Base-by-base conservation (phyloP, 2,797 vertebrate genomes). In the Cirrhinus mrigala region DNA sequence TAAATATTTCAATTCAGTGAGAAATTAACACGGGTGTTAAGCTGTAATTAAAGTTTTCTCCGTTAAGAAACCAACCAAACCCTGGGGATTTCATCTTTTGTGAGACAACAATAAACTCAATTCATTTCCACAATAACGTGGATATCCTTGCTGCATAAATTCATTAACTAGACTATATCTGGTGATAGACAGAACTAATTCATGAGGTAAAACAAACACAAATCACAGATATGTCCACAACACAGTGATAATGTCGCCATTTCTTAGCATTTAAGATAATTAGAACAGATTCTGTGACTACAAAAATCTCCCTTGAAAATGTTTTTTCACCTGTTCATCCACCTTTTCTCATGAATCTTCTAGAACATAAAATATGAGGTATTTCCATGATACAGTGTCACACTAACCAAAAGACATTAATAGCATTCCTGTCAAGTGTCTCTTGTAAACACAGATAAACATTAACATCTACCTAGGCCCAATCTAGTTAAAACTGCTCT, bases 21-120 rank as follows among this genome's bases (percentile, higher is more conserved):
- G 44, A 84, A 80, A 79, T 74, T 24, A 66, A 68, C 48, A 40
- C 18, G 11, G 15, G 2, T 3, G n/a, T 52, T 79, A 33, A 75
- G 48, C 29, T 18, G 10, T 83, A 74, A 83, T 80, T 76, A 50
- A 87, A 69, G 46, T 54, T n/a, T 74, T 80, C 52, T 75, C 24
- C 11, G 14, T 40, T 58, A 66, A 74, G 24, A 33, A 74, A 40
- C 58, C 52, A 62, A 40, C 58, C n/a, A 48, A 84, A 56, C 46
- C 50, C 75, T 29, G 27, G 54, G 83, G 73, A 69, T 60, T 78
- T 71, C 18, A 46, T 78, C 54, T 24, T 79, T 60, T 33, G 44
- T 75, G 37, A 56, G 50, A 64, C 62, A 75, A 64, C 68, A 80
- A 68, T 83, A 74, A 73, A 76, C 4, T 1, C 7, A 11, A 37